Conservation (phyloP, 2,888 invertebrate genomes). For the Anagyrus pseudococci region DNA sequence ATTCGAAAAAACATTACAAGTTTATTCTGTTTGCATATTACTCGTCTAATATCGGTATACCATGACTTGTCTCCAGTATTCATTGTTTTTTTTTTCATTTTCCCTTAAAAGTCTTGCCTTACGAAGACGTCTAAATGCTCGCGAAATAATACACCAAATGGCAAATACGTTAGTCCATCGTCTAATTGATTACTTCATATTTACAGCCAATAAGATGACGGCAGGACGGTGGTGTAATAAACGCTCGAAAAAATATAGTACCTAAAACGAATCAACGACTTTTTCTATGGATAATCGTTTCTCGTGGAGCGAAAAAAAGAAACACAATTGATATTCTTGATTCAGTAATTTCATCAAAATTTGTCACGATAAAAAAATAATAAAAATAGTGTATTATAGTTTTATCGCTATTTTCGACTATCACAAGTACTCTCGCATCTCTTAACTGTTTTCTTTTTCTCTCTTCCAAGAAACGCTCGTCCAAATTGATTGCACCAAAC, state of each 20-base stretch:
- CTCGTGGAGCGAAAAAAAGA: constrained; percentile 10
- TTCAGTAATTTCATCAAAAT: no score
- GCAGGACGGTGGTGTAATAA: constrained; percentile 44
- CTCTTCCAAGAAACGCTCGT: background rate
- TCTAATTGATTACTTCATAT: constrained; percentile 38
- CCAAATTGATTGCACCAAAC: constrained; percentile 25
- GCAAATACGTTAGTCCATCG: constrained; percentile 28
- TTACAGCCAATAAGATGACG: constrained; percentile 43
- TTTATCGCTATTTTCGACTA: constrained; percentile 3
- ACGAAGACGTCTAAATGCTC: constrained; percentile 39
- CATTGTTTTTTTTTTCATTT: constrained; percentile 29
- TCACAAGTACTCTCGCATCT: constrained; percentile 6
- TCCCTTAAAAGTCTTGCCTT: no score
- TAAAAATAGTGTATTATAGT: no score
- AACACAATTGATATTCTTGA: no score
- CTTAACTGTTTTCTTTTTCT: background rate
- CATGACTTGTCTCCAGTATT: constrained; percentile 35
- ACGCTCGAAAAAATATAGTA: constrained; percentile 19
- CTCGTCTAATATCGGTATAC: constrained; percentile 43
- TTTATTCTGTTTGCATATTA: constrained; percentile 39
- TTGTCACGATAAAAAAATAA: background rate
- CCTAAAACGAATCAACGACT: constrained; percentile 29
- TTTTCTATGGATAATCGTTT: constrained; percentile 10
- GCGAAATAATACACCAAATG: constrained; percentile 39
- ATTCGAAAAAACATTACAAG: constrained; percentile 42